Percentiles rank a stretch among this genome's conserved stretches.
phyloP scores from a whole-genome alignment of 2,797 vertebrate species.

The Ispidina lecontei region DNA sequence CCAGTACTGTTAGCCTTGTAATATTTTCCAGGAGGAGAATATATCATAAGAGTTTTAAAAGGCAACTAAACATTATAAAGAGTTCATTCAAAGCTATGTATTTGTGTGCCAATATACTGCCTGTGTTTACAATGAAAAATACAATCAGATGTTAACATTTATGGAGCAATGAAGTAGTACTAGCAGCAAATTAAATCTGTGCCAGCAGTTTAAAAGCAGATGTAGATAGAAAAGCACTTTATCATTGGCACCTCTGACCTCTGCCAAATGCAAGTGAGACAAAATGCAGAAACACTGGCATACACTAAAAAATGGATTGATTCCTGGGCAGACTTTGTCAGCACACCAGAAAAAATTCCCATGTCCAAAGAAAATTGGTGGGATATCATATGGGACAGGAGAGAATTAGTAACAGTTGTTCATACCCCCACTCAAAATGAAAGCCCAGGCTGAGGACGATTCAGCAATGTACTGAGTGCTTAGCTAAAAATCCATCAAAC shows the following conservation, averaged over 20 bases:
- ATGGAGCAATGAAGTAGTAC: background rate
- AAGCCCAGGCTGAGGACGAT: background rate
- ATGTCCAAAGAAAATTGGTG: background rate
- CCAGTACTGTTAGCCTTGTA: background rate
- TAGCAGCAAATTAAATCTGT: conserved; percentile 11
- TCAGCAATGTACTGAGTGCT: background rate
- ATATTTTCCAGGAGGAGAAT: background rate
- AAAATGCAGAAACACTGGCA: background rate
- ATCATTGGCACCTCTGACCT: background rate
- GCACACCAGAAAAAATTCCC: background rate
- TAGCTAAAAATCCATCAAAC: background rate
- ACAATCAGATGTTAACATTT: background rate
- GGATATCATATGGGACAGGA: background rate
- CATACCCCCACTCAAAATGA: background rate
- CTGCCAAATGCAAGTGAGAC: background rate
- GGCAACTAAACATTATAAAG: background rate
- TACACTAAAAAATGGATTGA: background rate
- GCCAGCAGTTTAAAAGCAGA: background rate
- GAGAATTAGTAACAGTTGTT: background rate
- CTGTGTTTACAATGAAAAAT: background rate
- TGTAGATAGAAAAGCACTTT: background rate
- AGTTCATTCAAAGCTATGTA: background rate
- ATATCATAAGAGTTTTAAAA: background rate
- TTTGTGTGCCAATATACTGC: background rate
- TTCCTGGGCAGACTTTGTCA: background rate